Evolutionary conservation across 2,888 invertebrate genomes (phyloP), one percentile per base, ranked within the genome.

Genomic region (Desoria tigrina): DNA sequence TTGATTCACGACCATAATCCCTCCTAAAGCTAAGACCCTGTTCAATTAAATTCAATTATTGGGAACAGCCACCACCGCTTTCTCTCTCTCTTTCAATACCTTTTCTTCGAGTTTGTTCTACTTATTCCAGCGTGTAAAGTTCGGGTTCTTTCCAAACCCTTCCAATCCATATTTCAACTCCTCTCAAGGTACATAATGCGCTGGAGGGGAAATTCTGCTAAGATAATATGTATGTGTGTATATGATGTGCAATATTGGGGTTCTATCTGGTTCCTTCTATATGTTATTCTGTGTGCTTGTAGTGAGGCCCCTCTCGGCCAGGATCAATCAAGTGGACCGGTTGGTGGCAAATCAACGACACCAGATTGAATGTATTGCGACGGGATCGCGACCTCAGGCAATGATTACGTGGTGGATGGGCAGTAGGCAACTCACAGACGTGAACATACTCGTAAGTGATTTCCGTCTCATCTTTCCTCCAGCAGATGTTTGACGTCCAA

Each of bases 331-430:
- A 63, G 49, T 65, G 50, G 74, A 74, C 42, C 65, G 70, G 27
- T 66, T 76, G 57, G 74, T 74, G 57, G 76, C 76, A 51, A 76
- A 76, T 68, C 74, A 74, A 58, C 64, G 74, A 50, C 74, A 76
- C 64, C 72, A 74, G 67, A 75, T 76, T 68, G 71, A 75, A 64
- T 76, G 76, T 65, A 71, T 73, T 66, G 74, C 74, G 58, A 74
- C 70, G 50, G 76, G 76, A 42, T 73, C 72, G 53, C 59, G 76
- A 72, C 74, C 76, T 66, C 63, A 65, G 66, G 74, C 74, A 62
- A 74, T 74, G 76, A 74, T 76, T 55, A 65, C 62, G 37, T 76
- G 72, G 74, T 76, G 76, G 76, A 76, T 76, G 72, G 76, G 73
- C 58, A 76, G 64, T 66, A 63, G 74, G 58, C 76, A 76, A 66